A percentile compares a stretch with the other conserved stretches of the same genome.
Evolutionary conservation across 2,888 invertebrate genomes (phyloP).

Genomic region (Megaustenia siamemsis): DNA sequence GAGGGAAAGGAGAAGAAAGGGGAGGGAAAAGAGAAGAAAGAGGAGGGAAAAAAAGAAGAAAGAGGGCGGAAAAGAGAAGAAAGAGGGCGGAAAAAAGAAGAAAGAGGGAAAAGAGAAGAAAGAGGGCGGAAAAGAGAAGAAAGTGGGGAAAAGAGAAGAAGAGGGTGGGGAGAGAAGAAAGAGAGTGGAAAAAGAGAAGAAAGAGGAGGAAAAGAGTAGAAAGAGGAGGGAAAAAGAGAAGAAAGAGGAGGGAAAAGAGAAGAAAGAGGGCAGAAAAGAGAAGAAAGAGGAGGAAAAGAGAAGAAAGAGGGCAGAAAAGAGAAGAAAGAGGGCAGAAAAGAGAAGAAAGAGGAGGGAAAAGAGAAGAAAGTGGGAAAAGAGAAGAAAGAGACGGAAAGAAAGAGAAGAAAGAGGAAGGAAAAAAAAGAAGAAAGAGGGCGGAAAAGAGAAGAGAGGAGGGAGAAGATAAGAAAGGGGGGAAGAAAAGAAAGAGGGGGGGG

Average conservation of each 20-base stretch:
- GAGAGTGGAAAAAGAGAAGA: not conserved
- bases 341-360: no score
- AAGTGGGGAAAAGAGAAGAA: no score
- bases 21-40: not conserved
- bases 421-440: not conserved
- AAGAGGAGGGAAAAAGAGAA: no score
- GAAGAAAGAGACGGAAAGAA: not conserved
- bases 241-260: no score
- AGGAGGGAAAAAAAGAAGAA: not conserved
- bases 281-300: no score
- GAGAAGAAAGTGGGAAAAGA: no score
- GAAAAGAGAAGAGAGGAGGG: not conserved
- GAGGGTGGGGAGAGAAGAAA: no score
- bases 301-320: no score
- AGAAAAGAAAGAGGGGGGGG: not conserved
- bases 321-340: no score
- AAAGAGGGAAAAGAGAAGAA: not conserved
- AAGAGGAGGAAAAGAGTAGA: no score
- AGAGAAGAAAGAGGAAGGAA: not conserved
- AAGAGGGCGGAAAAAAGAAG: not conserved
- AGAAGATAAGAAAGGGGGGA: not conserved
- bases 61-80: not conserved
- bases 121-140: no score
- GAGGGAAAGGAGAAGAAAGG: not conserved
- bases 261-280: no score